Conservation (phyloP, 2,797 vertebrate genomes). For the Rhinichthys osculus region DNA sequence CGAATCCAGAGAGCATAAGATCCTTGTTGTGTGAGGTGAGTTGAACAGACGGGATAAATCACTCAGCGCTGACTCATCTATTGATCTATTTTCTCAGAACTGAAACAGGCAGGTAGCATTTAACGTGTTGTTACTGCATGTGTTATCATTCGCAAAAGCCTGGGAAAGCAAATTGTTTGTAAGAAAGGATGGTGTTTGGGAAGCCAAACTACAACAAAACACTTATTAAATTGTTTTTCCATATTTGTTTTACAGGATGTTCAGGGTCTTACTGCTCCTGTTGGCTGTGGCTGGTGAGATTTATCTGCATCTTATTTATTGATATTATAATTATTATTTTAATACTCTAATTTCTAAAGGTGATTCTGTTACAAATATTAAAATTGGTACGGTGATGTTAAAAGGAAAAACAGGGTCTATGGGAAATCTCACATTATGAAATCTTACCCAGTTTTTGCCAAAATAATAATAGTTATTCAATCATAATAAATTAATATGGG, state of each 20-base stretch:
- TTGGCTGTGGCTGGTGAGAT: conserved; percentile 75
- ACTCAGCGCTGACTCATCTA: background rate
- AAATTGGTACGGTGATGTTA: background rate
- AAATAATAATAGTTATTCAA: background rate
- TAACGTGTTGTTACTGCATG: background rate
- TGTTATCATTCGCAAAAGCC: background rate
- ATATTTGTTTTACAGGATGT: conserved; percentile 70
- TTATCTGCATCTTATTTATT: background rate
- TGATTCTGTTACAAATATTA: background rate
- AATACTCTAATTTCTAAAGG: background rate
- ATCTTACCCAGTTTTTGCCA: too few relatives aligned
- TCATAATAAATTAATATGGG: background rate
- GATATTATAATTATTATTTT: background rate
- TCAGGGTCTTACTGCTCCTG: conserved; percentile 65
- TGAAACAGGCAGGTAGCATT: background rate
- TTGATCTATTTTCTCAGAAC: background rate
- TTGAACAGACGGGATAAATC: background rate
- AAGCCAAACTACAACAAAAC: background rate
- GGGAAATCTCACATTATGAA: background rate
- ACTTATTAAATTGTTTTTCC: background rate
- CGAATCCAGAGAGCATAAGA: background rate
- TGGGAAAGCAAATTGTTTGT: background rate
- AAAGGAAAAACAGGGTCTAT: background rate
- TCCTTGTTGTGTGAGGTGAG: conserved; percentile 7
- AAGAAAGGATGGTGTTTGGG: background rate